Conservation (phyloP, 2,797 vertebrate genomes). For the Sebastes alutus region DNA sequence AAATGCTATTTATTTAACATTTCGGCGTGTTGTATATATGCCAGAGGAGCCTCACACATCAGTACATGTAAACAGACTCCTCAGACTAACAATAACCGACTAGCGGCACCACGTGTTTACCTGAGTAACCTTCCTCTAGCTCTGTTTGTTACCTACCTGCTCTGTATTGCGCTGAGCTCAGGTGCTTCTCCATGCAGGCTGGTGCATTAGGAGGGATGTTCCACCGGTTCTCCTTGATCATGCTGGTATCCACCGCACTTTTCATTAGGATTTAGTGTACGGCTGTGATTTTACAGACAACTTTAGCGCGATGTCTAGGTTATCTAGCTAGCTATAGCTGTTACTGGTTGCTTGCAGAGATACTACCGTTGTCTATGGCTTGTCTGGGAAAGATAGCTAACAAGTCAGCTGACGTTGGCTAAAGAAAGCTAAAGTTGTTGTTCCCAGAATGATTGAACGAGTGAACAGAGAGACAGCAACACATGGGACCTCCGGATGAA, state of each 20-base stretch:
- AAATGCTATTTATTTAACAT: not conserved
- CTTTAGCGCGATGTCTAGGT: not conserved
- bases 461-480: constrained; percentile 1
- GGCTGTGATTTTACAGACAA: not conserved
- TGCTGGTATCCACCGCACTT: constrained; percentile 64
- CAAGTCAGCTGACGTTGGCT: not conserved
- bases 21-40: not conserved
- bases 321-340: constrained; percentile 10
- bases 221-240: constrained; percentile 88
- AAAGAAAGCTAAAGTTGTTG: not conserved
- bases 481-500: constrained; percentile 33
- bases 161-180: constrained; percentile 89
- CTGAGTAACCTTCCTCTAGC: not conserved
- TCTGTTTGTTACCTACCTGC: constrained; percentile 64
- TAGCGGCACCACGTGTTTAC: constrained; percentile 39
- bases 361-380: not conserved
- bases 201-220: constrained; percentile 91
- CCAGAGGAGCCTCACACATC: not conserved
- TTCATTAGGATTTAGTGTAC: constrained; percentile 55
- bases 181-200: constrained; percentile 93
- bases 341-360: not conserved
- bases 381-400: not conserved
- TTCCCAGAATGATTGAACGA: constrained; percentile 23
- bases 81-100: not conserved
- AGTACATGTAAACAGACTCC: not conserved